Conservation (phyloP, 2,888 invertebrate genomes). For the Alloplasta piceator region DNA sequence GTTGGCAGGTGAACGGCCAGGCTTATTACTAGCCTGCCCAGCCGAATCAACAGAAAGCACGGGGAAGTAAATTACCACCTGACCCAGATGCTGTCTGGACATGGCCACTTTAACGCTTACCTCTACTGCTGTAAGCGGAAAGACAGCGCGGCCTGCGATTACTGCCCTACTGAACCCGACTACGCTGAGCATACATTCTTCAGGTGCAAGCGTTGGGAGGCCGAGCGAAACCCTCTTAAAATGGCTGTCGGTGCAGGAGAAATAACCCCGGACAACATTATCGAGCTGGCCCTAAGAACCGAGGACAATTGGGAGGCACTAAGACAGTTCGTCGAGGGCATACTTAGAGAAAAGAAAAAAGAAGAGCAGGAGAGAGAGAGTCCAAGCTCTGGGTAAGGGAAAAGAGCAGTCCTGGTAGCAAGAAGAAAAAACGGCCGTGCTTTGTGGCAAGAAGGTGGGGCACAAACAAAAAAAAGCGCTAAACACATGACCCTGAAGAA, state of each 20-base stretch:
- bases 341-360: no score
- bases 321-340: no score
- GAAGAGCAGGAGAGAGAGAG: not conserved
- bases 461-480: conserved; percentile 7
- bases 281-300: not conserved
- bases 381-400: no score
- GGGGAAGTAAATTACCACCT: conserved; percentile 24
- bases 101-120: conserved; percentile 32
- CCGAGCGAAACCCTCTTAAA: not conserved
- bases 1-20: conserved; percentile 34
- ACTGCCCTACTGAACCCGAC: conserved; percentile 17
- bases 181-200: conserved; percentile 50
- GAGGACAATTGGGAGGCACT: no score
- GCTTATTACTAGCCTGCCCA: not conserved
- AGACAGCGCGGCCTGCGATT: conserved; percentile 25
- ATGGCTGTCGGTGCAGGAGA: not conserved
- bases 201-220: conserved; percentile 13
- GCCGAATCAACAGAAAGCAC: not conserved
- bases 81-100: conserved; percentile 31
- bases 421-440: no score
- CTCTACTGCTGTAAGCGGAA: conserved; percentile 23
- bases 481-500: not conserved
- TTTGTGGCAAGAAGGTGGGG: no score
- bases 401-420: no score
- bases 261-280: not conserved